These are phyloP conservation scores for Carcinoscorpius rotundicauda DNA, from an alignment of 1,140 invertebrate genomes.

Conservation along the genomic window DNA sequence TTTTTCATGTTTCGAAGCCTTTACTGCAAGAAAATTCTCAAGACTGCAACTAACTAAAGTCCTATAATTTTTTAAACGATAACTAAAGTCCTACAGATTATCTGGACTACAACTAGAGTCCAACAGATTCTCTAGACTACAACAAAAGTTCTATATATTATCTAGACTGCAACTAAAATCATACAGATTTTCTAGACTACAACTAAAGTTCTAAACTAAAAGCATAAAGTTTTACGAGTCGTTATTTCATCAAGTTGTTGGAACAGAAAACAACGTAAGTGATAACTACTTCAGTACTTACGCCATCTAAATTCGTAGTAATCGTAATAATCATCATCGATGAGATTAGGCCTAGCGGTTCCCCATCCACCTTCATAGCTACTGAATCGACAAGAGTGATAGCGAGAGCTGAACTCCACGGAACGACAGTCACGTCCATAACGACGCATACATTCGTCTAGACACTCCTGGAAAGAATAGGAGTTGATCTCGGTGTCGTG, in stretches of 20 bases:
- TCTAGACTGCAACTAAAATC: neutral
- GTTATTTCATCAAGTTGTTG: neutral
- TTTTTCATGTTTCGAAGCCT: too few species aligned
- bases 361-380: conserved; percentile 29
- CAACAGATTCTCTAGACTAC: neutral
- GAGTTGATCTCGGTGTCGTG: conserved; percentile 81
- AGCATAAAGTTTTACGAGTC: conserved; percentile 8
- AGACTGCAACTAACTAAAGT: too few species aligned
- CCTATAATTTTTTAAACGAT: too few species aligned
- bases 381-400: conserved; percentile 66
- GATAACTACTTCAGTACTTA: conserved; percentile 41
- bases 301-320: conserved; percentile 66
- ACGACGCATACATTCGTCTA: conserved; percentile 72
- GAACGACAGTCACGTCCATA: conserved; percentile 47
- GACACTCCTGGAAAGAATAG: conserved; percentile 67
- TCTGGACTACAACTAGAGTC: too few species aligned
- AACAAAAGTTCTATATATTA: neutral
- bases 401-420: conserved; percentile 72
- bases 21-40: too few species aligned
- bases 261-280: conserved; percentile 10
- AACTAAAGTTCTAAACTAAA: neutral
- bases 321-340: conserved; percentile 79
- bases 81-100: too few species aligned
- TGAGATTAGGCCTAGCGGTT: conserved; percentile 54
- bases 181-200: neutral